Evolutionary conservation across 2,888 invertebrate species (phyloP), one percentile per base, ranked within the genome.

Genomic region (Cheilosia pagana): DNA sequence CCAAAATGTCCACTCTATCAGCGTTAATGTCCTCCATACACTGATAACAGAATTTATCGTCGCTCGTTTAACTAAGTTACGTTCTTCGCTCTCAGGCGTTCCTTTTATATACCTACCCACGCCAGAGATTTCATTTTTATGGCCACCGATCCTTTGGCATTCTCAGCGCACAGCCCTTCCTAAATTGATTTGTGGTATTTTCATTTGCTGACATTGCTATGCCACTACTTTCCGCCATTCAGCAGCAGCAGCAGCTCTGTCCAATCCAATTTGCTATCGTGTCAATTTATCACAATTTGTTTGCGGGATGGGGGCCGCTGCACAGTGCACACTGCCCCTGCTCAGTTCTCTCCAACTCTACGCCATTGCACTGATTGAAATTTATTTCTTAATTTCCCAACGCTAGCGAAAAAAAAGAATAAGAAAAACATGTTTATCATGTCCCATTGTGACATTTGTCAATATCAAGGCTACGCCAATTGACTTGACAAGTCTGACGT

Each of bases 371-470:
- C 53, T 86, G 71, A 91, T 91, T 91, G 91, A 91, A 90, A 91
- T 91, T 91, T 91, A 91, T 91, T 91, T 90, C 90, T 91, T 89
- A 89, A 90, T 90, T 90, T 90, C 89, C 89, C 88, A 89, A 87
- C 88, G 12, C 19, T 10, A 48, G 21, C 28, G 28, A 5, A 28
- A 28, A 48, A 48, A 88, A 88, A 8, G 35, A 25, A 59, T 35
- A 12, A 52, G 41, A 48, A 23, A 23, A 12, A 21, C 43, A 16
- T 71, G 48, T 59, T 52, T 16, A 59, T 59, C 31, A 45, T 43
- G 59, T 45, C 67, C 12, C 52, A 14, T 31, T 39, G 28, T 63
- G 70, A 43, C 77, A 57, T 70, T 78, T 77, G 35, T 77, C 72
- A 82, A 82, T 77, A 77, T 72, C 82, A 82, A 77, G 82, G 82